Conservation (phyloP, 2,797 vertebrate species). For the Alfaro cultratus region DNA sequence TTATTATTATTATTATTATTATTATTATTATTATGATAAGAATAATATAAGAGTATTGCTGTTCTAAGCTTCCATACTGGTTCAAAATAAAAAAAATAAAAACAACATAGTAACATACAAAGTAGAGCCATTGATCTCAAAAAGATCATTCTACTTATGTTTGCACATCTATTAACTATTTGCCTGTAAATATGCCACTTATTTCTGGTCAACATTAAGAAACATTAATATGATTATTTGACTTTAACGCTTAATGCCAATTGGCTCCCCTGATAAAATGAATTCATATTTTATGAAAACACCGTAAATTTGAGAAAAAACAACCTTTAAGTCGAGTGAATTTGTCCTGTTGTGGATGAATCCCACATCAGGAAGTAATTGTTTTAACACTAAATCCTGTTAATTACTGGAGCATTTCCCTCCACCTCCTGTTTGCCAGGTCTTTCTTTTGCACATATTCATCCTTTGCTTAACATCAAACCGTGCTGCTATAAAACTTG, state of each 20-base stretch:
- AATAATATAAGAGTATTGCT: too few relatives aligned
- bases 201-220: too few relatives aligned
- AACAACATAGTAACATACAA: not conserved
- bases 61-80: too few relatives aligned
- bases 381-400: not conserved
- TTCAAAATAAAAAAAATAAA: too few relatives aligned
- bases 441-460: not conserved
- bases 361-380: not conserved
- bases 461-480: not conserved
- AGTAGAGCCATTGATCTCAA: not conserved
- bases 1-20: too few relatives aligned
- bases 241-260: too few relatives aligned
- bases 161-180: too few relatives aligned
- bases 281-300: not conserved
- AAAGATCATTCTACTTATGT: not conserved
- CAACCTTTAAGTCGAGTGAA: not conserved
- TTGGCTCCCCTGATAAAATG: not conserved
- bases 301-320: not conserved
- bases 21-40: too few relatives aligned
- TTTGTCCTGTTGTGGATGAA: not conserved
- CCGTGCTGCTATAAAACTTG: not conserved
- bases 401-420: not conserved
- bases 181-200: too few relatives aligned
- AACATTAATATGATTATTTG: too few relatives aligned
- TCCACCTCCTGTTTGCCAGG: not conserved